A percentile compares a stretch with the other conserved stretches of the same genome.
Evolutionary conservation across 53 echinoderm and acorn worm species (phyloP).

Genomic region (Holothuria scabra): DNA sequence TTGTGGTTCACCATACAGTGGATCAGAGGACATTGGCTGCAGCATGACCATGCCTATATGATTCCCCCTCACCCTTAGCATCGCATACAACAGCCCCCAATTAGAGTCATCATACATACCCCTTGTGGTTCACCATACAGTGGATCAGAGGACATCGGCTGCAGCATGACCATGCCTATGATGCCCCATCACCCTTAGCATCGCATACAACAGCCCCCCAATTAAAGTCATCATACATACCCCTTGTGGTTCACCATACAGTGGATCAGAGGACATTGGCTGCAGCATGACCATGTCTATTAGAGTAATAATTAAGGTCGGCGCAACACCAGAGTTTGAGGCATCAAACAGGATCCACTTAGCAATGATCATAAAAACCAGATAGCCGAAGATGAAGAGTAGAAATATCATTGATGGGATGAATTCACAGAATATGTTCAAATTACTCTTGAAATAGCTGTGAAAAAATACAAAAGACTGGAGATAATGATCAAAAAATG

Average conservation of each 20-base stretch:
- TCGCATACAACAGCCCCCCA: no score
- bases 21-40: no score
- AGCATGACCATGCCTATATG: no score
- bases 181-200: no score
- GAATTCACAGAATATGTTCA: slow-evolving; percentile 92
- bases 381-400: slow-evolving; percentile 89
- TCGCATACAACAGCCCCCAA: no score
- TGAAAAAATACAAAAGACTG: neutral
- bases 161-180: no score
- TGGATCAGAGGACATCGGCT: no score
- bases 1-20: no score
- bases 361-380: slow-evolving; percentile 81
- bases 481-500: no score
- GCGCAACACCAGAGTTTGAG: slow-evolving; percentile 57
- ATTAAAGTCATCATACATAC: neutral
- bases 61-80: no score
- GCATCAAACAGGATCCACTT: slow-evolving; percentile 84
- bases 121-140: no score
- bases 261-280: slow-evolving; percentile 21
- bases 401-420: slow-evolving; percentile 84
- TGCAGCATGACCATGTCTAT: slow-evolving; percentile 71
- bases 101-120: no score
- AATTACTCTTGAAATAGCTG: slow-evolving; percentile 79
- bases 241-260: slow-evolving; percentile 78
- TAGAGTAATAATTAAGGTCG: slow-evolving; percentile 90